These are phyloP conservation scores for Scotopteryx bipunctaria DNA, from an alignment of 2,888 invertebrate species.

Conservation along the genomic window DNA sequence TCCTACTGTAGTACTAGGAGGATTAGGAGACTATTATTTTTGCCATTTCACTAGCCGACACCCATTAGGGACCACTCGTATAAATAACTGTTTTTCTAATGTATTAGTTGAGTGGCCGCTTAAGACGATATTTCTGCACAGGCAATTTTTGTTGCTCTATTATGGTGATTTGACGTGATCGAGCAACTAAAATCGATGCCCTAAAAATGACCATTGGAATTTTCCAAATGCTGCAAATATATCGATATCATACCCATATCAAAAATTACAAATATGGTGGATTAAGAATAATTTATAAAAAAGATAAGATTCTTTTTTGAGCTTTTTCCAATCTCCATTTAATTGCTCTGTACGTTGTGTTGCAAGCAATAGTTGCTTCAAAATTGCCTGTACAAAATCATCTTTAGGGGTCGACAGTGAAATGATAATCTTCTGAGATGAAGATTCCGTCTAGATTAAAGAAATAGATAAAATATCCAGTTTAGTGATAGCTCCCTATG, in stretches of 20 bases:
- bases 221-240: too few species aligned
- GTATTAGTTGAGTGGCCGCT: neutral
- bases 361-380: neutral
- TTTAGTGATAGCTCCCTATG: conserved; percentile 71
- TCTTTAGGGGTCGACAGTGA: conserved; percentile 15
- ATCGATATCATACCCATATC: too few species aligned
- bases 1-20: conserved; percentile 78
- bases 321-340: too few species aligned
- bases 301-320: too few species aligned
- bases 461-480: conserved; percentile 70
- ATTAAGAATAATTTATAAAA: too few species aligned
- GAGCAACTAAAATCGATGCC: too few species aligned
- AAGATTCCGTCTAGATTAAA: conserved; percentile 71
- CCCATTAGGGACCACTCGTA: conserved; percentile 5
- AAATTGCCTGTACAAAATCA: neutral
- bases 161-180: too few species aligned
- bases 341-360: too few species aligned
- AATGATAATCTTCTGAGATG: conserved; percentile 51
- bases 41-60: conserved; percentile 16
- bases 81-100: neutral
- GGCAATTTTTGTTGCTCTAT: neutral
- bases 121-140: neutral
- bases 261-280: too few species aligned
- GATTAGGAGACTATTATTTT: conserved; percentile 57
- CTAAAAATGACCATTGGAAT: too few species aligned